phyloP scores from a whole-genome alignment of 2,113 vertebrate genomes.

The Nannospalax galili region DNA sequence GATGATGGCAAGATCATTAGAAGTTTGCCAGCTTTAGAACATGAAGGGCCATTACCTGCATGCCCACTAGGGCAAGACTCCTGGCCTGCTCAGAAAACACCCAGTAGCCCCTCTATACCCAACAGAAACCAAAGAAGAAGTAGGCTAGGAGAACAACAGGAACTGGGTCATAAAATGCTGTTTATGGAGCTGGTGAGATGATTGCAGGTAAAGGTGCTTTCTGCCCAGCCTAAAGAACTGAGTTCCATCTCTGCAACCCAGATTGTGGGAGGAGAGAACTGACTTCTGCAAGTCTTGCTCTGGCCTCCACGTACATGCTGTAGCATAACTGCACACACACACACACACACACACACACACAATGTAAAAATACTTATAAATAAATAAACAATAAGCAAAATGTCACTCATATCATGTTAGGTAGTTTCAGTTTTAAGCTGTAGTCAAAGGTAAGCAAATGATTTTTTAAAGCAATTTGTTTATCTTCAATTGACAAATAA shows the following conservation, averaged over 20 bases:
- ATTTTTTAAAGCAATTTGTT: not conserved
- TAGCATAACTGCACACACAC: not conserved
- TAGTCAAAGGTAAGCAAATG: not conserved
- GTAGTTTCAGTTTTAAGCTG: slow-evolving; percentile 22
- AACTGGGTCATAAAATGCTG: not conserved
- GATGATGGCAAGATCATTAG: not conserved
- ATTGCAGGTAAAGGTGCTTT: not conserved
- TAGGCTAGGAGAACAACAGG: not conserved
- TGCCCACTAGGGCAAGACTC: not conserved
- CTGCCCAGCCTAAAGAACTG: not conserved
- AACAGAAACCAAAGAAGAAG: not conserved
- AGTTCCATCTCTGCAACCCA: not conserved
- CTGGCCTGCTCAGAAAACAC: not conserved
- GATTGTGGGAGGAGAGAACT: not conserved
- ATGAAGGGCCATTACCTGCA: not conserved
- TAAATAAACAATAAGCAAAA: not conserved
- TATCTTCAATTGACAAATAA: not conserved
- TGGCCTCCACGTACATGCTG: not conserved
- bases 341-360: too few species aligned
- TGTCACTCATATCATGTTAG: not conserved
- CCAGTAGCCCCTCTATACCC: not conserved
- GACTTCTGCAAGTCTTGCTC: not conserved
- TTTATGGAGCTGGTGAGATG: too few species aligned
- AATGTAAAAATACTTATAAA: not conserved
- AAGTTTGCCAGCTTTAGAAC: not conserved